Base-by-base conservation (phyloP, 2,113 vertebrate species). In the Excalfactoria chinensis region DNA sequence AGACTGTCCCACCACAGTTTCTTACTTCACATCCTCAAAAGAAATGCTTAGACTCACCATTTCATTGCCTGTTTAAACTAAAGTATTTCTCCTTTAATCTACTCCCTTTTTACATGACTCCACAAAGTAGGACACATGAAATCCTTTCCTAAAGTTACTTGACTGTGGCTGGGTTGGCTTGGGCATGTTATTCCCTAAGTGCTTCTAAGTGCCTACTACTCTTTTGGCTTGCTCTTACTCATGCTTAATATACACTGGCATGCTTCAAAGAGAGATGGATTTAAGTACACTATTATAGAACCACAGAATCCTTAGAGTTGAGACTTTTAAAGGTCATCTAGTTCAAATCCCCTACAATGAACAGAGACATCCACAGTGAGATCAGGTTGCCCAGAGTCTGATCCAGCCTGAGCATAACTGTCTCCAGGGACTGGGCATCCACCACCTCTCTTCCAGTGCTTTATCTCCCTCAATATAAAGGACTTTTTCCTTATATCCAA, bases 11-110 rank as follows among this genome's bases (percentile, higher is more conserved):
- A 93, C 76, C 89, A 86, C 55, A 55, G 89, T 87, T 75, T 88
- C 89, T 93, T 81, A 96, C 92, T 96, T 95, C 81, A 82, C 49
- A 89, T 90, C 63, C 84, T 95, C 91, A 90, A 94, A 96, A 67
- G 9, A 92, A 96, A 94, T 51, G 44, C 84, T 91, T 85, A 69
- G 71, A 88, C 51, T 91, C 75, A 95, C 93, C 93, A 89, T 88
- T 76, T 46, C 60, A 73, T 90, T 88, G 80, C 81, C 62, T 71
- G 69, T 93, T 93, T 73, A 94, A 28, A 10, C 62, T 88, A 26
- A 28, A 10, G 66, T 88, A 26, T 86, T 93, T 88, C 60, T 90
- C 53, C 32, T 23, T 93, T 86, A 30, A 53, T 53, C 51, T 88
- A 70, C 22, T 76, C 25, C 22, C 58, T 80, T 84, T 77, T 43